A percentile compares a stretch with the other conserved stretches of the same genome.
Conservation (phyloP, 1,140 invertebrate species). For the Hormaphis cornu region DNA sequence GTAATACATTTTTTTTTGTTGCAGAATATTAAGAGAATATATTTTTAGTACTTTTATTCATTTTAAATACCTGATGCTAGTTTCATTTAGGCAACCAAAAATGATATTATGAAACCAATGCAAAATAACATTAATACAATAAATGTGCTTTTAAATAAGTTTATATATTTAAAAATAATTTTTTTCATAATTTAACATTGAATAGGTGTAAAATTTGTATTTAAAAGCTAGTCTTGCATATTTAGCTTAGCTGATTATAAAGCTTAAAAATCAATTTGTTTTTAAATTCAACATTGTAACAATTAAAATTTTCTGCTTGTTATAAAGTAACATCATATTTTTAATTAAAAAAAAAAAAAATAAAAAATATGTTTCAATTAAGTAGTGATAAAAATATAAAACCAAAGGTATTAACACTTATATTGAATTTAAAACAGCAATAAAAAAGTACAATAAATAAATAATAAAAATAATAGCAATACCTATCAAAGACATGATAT, state of each 20-base stretch:
- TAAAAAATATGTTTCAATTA: background rate
- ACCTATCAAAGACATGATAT: slow-evolving; percentile 3
- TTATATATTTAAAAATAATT: slow-evolving; percentile 1
- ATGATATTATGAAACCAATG: too few relatives aligned
- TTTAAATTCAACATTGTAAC: slow-evolving; percentile 17
- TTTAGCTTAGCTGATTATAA: background rate
- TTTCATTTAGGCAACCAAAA: too few relatives aligned
- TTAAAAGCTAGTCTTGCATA: background rate
- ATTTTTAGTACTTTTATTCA: too few relatives aligned
- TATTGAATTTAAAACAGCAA: slow-evolving; percentile 14
- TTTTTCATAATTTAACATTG: slow-evolving; percentile 1
- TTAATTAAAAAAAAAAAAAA: slow-evolving; percentile 5
- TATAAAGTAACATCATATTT: background rate
- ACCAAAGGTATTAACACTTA: slow-evolving; percentile 18
- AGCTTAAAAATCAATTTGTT: background rate
- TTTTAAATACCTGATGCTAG: too few relatives aligned
- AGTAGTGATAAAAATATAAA: slow-evolving; percentile 17
- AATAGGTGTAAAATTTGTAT: slow-evolving; percentile 2
- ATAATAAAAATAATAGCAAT: slow-evolving; percentile 26
- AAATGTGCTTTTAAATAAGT: slow-evolving; percentile 1
- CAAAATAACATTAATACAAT: too few relatives aligned
- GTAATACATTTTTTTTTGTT: too few relatives aligned
- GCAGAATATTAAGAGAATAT: too few relatives aligned
- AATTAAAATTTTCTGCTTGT: background rate
- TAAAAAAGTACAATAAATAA: slow-evolving; percentile 14